A percentile compares a stretch with the other conserved stretches of the same genome.
These are phyloP conservation scores for Hydra vulgaris DNA, from an alignment of 30 jellyfish, hydroid and myxozoan species.

Conservation along the genomic window DNA sequence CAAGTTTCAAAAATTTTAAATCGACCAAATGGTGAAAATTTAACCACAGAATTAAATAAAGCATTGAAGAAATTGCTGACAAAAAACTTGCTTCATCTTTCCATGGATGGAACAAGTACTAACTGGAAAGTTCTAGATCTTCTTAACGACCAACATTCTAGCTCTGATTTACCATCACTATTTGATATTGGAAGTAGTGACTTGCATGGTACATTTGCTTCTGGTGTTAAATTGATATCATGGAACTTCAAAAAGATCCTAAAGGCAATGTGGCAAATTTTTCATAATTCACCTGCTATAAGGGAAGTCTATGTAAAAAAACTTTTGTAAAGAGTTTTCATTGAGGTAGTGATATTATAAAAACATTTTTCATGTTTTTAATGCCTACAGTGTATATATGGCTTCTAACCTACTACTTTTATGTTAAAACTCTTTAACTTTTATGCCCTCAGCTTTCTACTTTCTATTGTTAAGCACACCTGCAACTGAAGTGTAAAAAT, in stretches of 20 bases:
- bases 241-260: background rate
- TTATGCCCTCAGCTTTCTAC: too few relatives aligned
- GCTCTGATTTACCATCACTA: background rate
- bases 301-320: background rate
- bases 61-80: too few relatives aligned
- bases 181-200: slow-evolving; percentile 1
- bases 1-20: too few relatives aligned
- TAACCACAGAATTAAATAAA: too few relatives aligned
- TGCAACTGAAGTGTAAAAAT: too few relatives aligned
- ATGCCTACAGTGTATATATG: too few relatives aligned
- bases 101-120: background rate
- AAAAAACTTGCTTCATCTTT: background rate
- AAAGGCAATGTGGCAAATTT: slow-evolving; percentile 7
- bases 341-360: background rate
- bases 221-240: background rate
- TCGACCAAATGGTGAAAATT: too few relatives aligned
- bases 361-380: too few relatives aligned
- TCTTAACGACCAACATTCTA: background rate
- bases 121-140: slow-evolving; percentile 1
- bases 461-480: too few relatives aligned
- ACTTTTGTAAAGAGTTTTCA: background rate
- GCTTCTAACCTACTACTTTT: too few relatives aligned
- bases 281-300: background rate
- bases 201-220: slow-evolving; percentile 3
- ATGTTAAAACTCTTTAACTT: too few relatives aligned